Conservation (phyloP, 2,888 invertebrate species). For the Dicranocentrus wangi region DNA sequence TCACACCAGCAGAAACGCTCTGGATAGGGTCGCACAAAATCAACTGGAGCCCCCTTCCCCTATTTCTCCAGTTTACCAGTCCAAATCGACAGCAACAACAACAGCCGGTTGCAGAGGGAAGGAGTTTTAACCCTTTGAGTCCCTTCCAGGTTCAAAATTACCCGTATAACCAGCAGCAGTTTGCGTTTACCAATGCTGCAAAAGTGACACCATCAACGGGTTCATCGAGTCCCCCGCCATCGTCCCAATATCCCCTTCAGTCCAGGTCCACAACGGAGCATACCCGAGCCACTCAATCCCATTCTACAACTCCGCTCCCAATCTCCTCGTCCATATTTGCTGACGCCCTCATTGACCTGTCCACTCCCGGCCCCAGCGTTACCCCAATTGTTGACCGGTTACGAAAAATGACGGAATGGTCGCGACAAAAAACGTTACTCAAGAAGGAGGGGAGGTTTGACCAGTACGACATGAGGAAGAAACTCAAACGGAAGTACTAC, state of each 20-base stretch:
- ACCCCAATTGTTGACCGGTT: conserved; percentile 39
- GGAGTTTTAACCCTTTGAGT: too few species aligned
- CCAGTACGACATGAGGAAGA: not conserved
- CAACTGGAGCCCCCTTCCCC: conserved; percentile 50
- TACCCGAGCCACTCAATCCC: not conserved
- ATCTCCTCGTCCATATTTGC: conserved; percentile 7
- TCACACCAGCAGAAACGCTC: conserved; percentile 31
- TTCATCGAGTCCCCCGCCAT: too few species aligned
- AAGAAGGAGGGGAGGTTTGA: conserved; percentile 30
- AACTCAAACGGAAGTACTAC: not conserved
- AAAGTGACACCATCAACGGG: too few species aligned
- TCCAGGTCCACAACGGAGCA: too few species aligned
- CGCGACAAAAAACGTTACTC: not conserved
- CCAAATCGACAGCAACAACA: conserved; percentile 8
- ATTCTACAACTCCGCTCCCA: conserved; percentile 27
- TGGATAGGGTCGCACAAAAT: conserved; percentile 52
- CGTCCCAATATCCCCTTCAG: too few species aligned
- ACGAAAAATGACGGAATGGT: conserved; percentile 51
- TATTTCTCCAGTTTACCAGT: conserved; percentile 23
- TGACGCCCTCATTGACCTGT: not conserved
- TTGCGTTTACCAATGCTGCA: too few species aligned
- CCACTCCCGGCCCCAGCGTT: conserved; percentile 34
- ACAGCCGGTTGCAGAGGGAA: conserved; percentile 1
- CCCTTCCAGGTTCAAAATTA: too few species aligned
- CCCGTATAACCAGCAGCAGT: too few species aligned